Conservation (phyloP, 2,113 vertebrate species). For the Catharus minimus region DNA sequence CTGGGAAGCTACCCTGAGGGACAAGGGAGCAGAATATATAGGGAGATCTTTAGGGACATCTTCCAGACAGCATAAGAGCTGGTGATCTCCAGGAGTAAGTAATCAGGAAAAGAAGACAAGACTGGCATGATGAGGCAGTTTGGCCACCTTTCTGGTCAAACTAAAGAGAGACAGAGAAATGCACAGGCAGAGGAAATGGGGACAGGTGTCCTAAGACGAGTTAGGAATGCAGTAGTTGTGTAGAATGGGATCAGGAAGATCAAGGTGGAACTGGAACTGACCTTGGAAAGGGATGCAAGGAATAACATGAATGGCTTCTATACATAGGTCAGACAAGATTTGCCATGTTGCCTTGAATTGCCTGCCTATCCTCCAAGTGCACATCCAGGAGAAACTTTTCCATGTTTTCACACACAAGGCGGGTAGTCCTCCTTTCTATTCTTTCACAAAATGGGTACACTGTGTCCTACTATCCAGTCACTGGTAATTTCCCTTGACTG, state of each 20-base stretch:
- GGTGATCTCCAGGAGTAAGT: background rate
- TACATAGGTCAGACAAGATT: rapidly evolving
- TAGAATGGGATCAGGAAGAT: background rate
- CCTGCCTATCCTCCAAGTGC: too few species aligned
- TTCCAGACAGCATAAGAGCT: rapidly evolving
- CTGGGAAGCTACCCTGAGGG: background rate
- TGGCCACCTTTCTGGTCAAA: background rate
- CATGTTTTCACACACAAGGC: background rate
- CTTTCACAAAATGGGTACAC: background rate
- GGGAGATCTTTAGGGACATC: background rate
- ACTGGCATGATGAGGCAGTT: rapidly evolving
- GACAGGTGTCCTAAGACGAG: background rate
- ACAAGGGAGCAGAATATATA: background rate
- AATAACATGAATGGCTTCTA: background rate
- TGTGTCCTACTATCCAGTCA: background rate
- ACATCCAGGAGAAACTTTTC: background rate
- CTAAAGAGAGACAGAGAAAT: background rate
- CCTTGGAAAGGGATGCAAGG: rapidly evolving
- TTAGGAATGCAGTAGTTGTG: rapidly evolving
- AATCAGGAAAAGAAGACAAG: background rate
- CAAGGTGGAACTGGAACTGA: background rate
- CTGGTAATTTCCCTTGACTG: background rate
- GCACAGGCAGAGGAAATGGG: background rate
- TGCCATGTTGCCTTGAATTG: background rate
- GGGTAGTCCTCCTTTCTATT: background rate